Base-by-base conservation (phyloP, 1,140 invertebrate genomes). In the Nautilus pompilius region DNA sequence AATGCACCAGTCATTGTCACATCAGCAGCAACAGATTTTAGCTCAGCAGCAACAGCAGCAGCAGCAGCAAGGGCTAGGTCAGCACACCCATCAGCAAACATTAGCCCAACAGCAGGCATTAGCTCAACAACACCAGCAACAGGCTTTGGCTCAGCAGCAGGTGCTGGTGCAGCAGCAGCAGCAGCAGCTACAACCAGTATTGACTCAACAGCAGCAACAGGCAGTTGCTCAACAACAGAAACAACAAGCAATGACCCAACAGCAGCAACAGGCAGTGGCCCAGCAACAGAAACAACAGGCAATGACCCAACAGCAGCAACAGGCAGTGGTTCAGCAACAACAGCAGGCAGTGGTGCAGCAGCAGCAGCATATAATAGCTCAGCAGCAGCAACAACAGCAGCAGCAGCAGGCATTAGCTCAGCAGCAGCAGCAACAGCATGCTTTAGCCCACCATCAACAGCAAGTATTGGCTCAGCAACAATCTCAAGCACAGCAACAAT, bases 351-450 rank as follows among this genome's bases (percentile, higher is more conserved):
- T 53, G 15, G 49, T 53, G 17, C 49, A 53, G 26, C 49, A 53
- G 20, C 49, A 53, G 29, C 49, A 53, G 22, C 49, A 53, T 15
- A 28, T 53, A 15, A 24, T 53, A 28, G 49, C 49, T 15, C 49
- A 53, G 22, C 49, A 53, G 22, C 49, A 53, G 24, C 49, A 53
- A 15, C 46, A 49, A 20, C 46, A 49, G 46, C n/a, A n/a, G n/a
- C n/a, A 41, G 36, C 36, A 41, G 13, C n/a, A 13, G 13, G 36
- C 13, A 41, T 15, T 41, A n/a, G 13, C 36, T 41, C 36, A 13
- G 13, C 36, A 41, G 36, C 36, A 41, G 13, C 36, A 41, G 13
- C 36, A 41, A 41, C 36, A 41, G n/a, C n/a, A n/a, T n/a, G n/a
- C n/a, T n/a, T n/a, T n/a, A 41, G 36, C n/a, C 1, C 36, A 15